Conservation (phyloP, 2,888 invertebrate species). For the Melinaea menophilus region DNA sequence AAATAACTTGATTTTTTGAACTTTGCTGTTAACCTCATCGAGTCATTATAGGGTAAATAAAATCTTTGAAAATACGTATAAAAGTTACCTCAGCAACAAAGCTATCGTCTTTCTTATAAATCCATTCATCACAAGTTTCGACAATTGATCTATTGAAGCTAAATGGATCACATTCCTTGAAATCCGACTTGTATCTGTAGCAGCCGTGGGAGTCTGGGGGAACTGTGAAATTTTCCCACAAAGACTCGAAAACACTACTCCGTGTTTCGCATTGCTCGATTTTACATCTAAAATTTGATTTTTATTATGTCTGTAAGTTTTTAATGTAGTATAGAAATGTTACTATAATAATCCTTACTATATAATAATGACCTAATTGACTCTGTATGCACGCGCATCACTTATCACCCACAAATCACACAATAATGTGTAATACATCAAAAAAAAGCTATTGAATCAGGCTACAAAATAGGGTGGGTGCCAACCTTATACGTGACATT, state of each 20-base stretch:
- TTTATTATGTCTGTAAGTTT: neutral
- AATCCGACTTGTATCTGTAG: conserved; percentile 32
- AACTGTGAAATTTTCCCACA: conserved; percentile 37
- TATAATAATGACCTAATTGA: too few relatives aligned
- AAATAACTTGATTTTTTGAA: neutral
- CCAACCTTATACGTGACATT: too few relatives aligned
- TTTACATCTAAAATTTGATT: conserved; percentile 33
- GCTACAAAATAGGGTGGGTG: too few relatives aligned
- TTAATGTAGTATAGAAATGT: neutral
- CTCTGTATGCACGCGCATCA: too few relatives aligned
- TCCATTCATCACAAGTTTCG: conserved; percentile 38
- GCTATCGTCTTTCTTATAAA: conserved; percentile 37
- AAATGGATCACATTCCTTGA: conserved; percentile 30
- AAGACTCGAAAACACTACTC: conserved; percentile 23
- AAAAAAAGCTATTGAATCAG: too few relatives aligned
- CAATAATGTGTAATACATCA: too few relatives aligned
- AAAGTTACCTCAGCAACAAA: conserved; percentile 40
- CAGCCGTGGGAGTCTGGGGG: conserved; percentile 35
- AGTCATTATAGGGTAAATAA: neutral
- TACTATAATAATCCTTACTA: neutral
- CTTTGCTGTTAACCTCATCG: too few relatives aligned
- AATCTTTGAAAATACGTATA: neutral
- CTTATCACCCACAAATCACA: too few relatives aligned
- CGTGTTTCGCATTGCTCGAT: conserved; percentile 36
- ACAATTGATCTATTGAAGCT: conserved; percentile 33